Conservation (phyloP, 2,113 vertebrate species). For the Stomatorhinus ivindoensis region DNA sequence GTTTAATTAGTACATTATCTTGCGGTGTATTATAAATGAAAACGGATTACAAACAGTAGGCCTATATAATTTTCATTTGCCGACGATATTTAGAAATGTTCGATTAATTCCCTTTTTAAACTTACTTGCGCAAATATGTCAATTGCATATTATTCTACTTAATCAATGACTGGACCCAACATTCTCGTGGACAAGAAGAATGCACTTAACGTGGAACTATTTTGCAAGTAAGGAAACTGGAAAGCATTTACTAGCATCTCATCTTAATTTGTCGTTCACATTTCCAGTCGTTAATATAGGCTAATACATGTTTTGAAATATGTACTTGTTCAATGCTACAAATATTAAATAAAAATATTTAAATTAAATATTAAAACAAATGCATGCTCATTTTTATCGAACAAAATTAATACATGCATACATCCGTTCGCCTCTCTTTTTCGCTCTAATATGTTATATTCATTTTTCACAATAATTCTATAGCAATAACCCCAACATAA, state of each 20-base stretch:
- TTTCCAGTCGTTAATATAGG: not conserved
- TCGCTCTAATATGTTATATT: not conserved
- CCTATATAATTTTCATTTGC: not conserved
- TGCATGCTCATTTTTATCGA: not conserved
- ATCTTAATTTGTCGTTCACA: not conserved
- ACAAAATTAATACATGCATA: not conserved
- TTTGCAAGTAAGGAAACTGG: not conserved
- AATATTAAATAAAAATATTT: not conserved
- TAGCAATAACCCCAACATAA: not conserved
- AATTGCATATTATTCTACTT: not conserved
- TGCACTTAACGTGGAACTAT: not conserved
- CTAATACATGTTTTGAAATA: not conserved
- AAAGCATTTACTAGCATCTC: not conserved
- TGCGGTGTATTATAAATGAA: not conserved
- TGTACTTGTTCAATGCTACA: not conserved
- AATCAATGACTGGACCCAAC: not conserved
- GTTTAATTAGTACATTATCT: not conserved
- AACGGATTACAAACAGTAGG: not conserved
- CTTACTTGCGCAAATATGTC: not conserved
- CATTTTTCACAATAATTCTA: not conserved
- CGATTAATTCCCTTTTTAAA: not conserved
- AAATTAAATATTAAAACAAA: not conserved
- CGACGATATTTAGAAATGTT: not conserved
- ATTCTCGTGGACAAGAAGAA: not conserved
- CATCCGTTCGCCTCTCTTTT: not conserved